Conservation (phyloP, 2,113 vertebrate genomes). For the Mustela lutreola region DNA sequence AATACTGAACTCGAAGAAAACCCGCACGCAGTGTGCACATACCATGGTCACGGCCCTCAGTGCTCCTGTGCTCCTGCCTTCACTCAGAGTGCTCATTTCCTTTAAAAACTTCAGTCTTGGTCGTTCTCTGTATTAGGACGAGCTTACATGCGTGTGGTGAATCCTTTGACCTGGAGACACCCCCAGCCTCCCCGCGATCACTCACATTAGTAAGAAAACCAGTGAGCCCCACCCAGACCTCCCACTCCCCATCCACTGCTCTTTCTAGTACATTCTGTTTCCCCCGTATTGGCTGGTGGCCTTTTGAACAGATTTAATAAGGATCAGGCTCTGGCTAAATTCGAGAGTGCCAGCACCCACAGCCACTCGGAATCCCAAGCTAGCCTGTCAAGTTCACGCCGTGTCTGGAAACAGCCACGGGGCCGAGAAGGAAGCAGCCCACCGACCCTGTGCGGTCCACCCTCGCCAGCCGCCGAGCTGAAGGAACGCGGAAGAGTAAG, state of each 20-base stretch:
- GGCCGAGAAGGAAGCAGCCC: background rate
- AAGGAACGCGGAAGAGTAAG: background rate
- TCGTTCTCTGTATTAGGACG: background rate
- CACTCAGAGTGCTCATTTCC: background rate
- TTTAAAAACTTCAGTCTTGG: background rate
- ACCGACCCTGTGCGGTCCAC: background rate
- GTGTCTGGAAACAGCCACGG: background rate
- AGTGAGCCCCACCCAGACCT: background rate
- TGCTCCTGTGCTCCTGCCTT: background rate
- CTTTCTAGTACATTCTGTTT: background rate
- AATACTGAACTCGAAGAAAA: background rate
- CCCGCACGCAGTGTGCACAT: background rate
- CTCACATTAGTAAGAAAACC: background rate
- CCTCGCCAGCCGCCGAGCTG: background rate
- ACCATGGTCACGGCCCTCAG: background rate
- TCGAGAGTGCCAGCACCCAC: background rate
- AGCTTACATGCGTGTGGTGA: background rate
- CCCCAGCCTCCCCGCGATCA: background rate
- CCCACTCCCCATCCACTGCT: background rate
- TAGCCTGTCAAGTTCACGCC: background rate
- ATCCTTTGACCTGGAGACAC: background rate
- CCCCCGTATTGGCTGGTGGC: background rate
- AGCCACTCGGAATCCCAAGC: slow-evolving; percentile 7
- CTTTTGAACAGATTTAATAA: background rate
- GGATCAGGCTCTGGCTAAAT: background rate